Evolutionary conservation across 2,888 invertebrate species (phyloP), one percentile per base, ranked within the genome.

Genomic region (Ichneumon xanthorius): DNA sequence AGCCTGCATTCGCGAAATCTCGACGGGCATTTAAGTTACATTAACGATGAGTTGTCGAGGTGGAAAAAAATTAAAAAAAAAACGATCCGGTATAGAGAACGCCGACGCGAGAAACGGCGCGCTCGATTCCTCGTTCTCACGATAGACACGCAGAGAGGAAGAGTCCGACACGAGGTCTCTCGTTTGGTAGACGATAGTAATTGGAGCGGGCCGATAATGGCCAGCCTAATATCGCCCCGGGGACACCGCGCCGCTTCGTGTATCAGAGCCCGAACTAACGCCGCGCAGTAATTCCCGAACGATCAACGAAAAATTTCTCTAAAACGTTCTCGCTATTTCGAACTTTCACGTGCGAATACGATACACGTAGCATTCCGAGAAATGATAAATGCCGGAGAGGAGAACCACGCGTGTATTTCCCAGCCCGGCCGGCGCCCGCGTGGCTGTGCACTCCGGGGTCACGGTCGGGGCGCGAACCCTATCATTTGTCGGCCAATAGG

Each of bases 121-220:
- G 19, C 55, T 19, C 11, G 58, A 58, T 58, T 58, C 26, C 26
- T n/a, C 33, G 71, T 37, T 72, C 73, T 73, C 73, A 73, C 73
- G 82, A 72, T 79, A 88, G 85, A 84, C 87, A 84, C 86, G 86
- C 80, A 88, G 88, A 84, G 55, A 85, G 84, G 84, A 63, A 72
- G 86, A 83, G 86, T 80, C 85, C 79, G 84, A 67, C 77, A 72
- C 80, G 71, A 76, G 55, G 70, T 80, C 26, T 11, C 71, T 80
- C 80, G 84, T 76, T 84, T 76, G 79, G 70, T 80, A 80, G 84
- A 84, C 84, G 76, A 84, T 75, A 82, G 87, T 88, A 88, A 88
- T 88, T 88, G 88, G 84, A 82, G 82, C 84, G 81, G 80, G 33
- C 75, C 82, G 86, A 86, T 88, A 88, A 58, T 88, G 86, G 67